Evolutionary conservation across 2,113 vertebrate species (phyloP), one percentile per base, ranked within the genome.

Genomic region (Tragelaphus strepsiceros): DNA sequence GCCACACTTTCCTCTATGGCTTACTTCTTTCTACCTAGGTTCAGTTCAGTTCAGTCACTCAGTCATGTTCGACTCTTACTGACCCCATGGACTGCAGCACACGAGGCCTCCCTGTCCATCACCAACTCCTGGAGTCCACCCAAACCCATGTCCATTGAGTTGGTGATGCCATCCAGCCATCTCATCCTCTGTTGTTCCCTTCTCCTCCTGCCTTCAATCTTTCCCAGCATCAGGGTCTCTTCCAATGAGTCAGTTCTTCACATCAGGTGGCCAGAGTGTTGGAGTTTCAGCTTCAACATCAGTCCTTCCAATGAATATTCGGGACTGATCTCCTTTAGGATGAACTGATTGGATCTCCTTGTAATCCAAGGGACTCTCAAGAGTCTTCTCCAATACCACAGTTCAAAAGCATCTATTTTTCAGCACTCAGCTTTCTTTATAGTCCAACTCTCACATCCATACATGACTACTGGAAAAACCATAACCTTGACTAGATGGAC

Each of bases 21-120:
- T 28, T 0, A 21, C 9, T 43, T 32, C n/a, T 85, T 11, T 51
- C 39, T 58, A 26, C 46, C 17, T 46, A 49, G 46, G 16, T 21
- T 11, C n/a, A 21, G n/a, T 35, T 11, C 64, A 71, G 17, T 71
- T 35, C 64, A 71, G 64, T 12, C 2, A 2, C 64, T 71, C 64
- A 71, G n/a, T 6, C 17, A 0, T 6, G 17, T 71, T 9, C 9
- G 9, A 71, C 64, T 21, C 64, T 71, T 35, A 11, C 1, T 11
- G 64, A 71, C 4, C 2, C n/a, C n/a, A 35, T 35, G n/a, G 4
- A 35, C 1, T 6, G 17, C n/a, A 71, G 64, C 64, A 71, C 4
- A 2, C 17, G 0, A 21, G 64, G 64, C 64, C 17, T 2, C 64
- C n/a, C n/a, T 71, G n/a, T 71, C n/a, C n/a, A 71, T 71, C n/a